Evolutionary conservation across 30 jellyfish, hydroid and myxozoan genomes (phyloP).

Genomic region (Mastigias papua): DNA sequence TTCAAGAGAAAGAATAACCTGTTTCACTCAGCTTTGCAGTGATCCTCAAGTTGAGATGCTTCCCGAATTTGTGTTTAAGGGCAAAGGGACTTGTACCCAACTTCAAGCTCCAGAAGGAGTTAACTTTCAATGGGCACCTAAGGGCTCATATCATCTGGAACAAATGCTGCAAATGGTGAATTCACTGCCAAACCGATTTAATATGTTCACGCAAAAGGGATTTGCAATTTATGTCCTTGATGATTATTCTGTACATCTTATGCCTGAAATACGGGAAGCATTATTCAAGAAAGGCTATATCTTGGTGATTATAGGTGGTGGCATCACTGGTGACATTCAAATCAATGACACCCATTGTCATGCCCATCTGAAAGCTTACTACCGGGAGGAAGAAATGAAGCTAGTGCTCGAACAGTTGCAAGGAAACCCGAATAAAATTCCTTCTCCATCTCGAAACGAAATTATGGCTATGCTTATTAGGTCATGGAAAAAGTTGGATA

Average conservation of each 20-base stretch:
- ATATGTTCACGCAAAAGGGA: slow-evolving; percentile 53
- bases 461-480: slow-evolving; percentile 30
- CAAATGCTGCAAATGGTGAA: slow-evolving; percentile 39
- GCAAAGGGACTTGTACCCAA: slow-evolving; percentile 64
- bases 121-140: slow-evolving; percentile 64
- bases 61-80: slow-evolving; percentile 54
- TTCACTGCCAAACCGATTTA: slow-evolving; percentile 47
- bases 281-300: background rate
- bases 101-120: slow-evolving; percentile 67
- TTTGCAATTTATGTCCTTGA: slow-evolving; percentile 65
- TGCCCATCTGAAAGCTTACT: slow-evolving; percentile 30
- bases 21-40: slow-evolving; percentile 65
- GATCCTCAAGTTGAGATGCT: slow-evolving; percentile 16
- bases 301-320: background rate
- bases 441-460: slow-evolving; percentile 62
- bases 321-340: slow-evolving; percentile 25
- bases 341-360: slow-evolving; percentile 63
- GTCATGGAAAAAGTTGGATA: background rate
- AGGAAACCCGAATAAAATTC: slow-evolving; percentile 31
- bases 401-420: slow-evolving; percentile 59
- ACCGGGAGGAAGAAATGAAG: slow-evolving; percentile 46
- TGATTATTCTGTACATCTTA: slow-evolving; percentile 59
- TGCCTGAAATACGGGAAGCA: slow-evolving; percentile 21
- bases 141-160: slow-evolving; percentile 54
- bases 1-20: slow-evolving; percentile 57